These are phyloP conservation scores for Tyrannus savana DNA, from an alignment of 2,113 vertebrate genomes.

Conservation along the genomic window DNA sequence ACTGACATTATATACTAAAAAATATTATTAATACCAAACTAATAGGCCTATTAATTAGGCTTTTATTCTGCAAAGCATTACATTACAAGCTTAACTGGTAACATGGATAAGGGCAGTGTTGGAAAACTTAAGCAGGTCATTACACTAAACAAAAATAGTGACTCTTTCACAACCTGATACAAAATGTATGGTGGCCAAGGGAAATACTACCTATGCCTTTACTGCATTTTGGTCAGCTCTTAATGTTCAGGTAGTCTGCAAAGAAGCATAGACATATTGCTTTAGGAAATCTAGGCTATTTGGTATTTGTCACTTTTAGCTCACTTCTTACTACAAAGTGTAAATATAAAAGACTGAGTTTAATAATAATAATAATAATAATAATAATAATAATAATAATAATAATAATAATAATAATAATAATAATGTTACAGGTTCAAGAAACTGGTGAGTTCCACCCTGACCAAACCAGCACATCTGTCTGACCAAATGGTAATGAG, in stretches of 20 bases:
- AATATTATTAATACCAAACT: neutral
- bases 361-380: neutral
- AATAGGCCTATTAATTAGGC: neutral
- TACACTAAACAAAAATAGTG: neutral
- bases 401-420: neutral
- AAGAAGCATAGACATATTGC: neutral
- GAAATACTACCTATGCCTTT: neutral
- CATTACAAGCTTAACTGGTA: neutral
- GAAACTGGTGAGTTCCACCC: neutral
- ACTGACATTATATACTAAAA: neutral
- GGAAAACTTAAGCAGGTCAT: neutral
- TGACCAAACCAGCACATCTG: neutral
- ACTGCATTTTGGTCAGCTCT: neutral
- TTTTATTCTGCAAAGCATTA: neutral
- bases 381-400: neutral
- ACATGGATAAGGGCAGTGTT: neutral
- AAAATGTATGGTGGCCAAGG: neutral
- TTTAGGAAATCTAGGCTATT: neutral
- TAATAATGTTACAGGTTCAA: neutral
- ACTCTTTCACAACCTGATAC: neutral
- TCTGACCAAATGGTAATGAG: neutral
- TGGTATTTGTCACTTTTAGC: neutral
- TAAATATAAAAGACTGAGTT: neutral
- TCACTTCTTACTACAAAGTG: neutral
- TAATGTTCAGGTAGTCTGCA: neutral